Conservation (phyloP, 2,113 vertebrate species). For the Mesembrinibis cayennensis region DNA sequence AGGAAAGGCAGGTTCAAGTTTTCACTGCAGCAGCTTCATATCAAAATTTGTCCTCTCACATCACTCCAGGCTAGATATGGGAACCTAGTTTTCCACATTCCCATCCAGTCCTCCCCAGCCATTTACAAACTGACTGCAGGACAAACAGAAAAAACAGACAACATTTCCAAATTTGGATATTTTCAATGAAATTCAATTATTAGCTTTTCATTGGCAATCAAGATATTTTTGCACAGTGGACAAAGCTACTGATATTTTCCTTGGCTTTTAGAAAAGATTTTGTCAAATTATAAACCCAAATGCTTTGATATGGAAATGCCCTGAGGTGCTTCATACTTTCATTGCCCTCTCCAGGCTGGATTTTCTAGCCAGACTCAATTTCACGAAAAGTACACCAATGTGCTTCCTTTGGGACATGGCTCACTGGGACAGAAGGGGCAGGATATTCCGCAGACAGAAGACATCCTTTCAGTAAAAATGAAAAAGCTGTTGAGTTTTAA, state of each 20-base stretch:
- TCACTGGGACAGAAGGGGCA: neutral
- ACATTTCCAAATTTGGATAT: neutral
- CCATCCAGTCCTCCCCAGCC: neutral
- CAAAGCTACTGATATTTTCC: neutral
- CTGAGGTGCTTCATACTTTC: neutral
- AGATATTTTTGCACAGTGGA: neutral
- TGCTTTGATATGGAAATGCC: neutral
- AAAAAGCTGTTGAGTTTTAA: neutral
- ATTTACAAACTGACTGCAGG: neutral
- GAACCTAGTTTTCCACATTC: neutral
- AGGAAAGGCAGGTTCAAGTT: neutral
- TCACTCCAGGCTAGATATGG: neutral
- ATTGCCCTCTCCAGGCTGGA: neutral
- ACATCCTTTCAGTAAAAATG: neutral
- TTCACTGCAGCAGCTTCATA: neutral
- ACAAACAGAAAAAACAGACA: neutral
- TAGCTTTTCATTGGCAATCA: neutral
- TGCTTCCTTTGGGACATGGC: neutral
- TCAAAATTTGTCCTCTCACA: neutral
- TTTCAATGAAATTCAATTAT: neutral
- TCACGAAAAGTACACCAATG: neutral
- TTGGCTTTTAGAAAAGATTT: neutral
- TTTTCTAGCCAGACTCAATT: neutral
- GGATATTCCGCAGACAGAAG: neutral
- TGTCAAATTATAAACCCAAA: fast-evolving